Evolutionary conservation across 1,140 invertebrate genomes (phyloP), one percentile per base, ranked within the genome.

Genomic region (Phthorimaea operculella): DNA sequence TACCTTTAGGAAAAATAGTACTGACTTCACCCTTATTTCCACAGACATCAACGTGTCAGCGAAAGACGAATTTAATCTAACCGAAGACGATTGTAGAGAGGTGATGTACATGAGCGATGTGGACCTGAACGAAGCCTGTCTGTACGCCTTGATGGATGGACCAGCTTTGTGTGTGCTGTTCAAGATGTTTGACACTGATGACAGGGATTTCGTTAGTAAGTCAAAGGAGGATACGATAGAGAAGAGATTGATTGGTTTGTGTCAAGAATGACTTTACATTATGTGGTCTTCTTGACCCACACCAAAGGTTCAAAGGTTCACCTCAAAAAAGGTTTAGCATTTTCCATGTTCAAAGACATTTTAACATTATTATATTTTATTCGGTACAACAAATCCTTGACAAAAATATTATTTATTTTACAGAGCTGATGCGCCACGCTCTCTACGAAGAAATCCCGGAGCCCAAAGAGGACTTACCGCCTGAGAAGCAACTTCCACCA

Each of bases 21-120:
- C n/a, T n/a, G n/a, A 28, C 6, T 28, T 28, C 21, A 28, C 21
- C n/a, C n/a, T n/a, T n/a, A 28, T 28, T 47, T 47, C 12, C 7
- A 18, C 55, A 85, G 82, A 76, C 42, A 60, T 83, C 8, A 63
- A 69, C 34, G 79, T 85, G 21, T 67, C 63, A 3, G 79, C 79
- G 0, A 85, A 85, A 49, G 82, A 85, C 21, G 72, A 62, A 0
- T 52, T 79, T 0, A 65, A 76, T 15, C 47, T 83, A 33, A 74
- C 68, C 0, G 74, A 82, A 48, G 68, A 68, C 0, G 53, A 36
- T 0, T 58, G 62, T 0, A 70, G 67, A 17, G 82, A 85, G 50
- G 74, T 64, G 4, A 42, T 85, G 6, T 85, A 83, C 60, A 80
- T 83, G 79, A 82, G 82, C 52, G 82, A 85, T 59, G 71, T 85